Percentiles rank a stretch among this genome's conserved stretches.
These are phyloP conservation scores for Sebastes baramenuke DNA, from an alignment of 2,797 vertebrate species.

Conservation along the genomic window DNA sequence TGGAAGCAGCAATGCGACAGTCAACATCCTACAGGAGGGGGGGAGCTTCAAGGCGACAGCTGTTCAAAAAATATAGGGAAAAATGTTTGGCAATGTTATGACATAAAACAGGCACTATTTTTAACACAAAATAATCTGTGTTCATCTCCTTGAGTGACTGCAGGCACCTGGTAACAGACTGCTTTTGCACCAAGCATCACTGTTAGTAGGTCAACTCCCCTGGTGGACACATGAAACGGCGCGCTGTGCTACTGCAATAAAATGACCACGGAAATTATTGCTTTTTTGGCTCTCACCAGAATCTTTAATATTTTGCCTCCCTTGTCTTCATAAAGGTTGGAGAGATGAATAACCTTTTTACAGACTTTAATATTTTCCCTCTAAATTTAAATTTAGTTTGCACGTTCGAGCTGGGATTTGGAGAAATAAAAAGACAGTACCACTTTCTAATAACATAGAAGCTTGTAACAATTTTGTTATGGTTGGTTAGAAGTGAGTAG, in stretches of 20 bases:
- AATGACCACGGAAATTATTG: neutral
- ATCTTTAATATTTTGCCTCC: constrained; percentile 2
- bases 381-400: neutral
- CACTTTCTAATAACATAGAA: neutral
- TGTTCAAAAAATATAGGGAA: neutral
- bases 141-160: neutral
- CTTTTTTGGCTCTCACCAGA: neutral
- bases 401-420: neutral
- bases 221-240: neutral
- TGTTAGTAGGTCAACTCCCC: constrained; percentile 21
- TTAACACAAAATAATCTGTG: neutral
- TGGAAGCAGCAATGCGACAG: neutral
- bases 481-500: neutral
- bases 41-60: neutral
- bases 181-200: neutral
- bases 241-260: neutral
- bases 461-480: neutral
- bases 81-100: neutral
- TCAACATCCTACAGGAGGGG: neutral
- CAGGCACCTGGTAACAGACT: neutral
- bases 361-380: neutral
- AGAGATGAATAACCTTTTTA: neutral
- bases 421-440: neutral
- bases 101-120: neutral
- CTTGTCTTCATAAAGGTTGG: neutral